A percentile compares a stretch with the other conserved stretches of the same genome.
These are phyloP conservation scores for Lathronympha strigana DNA, from an alignment of 2,888 invertebrate genomes.

Conservation along the genomic window DNA sequence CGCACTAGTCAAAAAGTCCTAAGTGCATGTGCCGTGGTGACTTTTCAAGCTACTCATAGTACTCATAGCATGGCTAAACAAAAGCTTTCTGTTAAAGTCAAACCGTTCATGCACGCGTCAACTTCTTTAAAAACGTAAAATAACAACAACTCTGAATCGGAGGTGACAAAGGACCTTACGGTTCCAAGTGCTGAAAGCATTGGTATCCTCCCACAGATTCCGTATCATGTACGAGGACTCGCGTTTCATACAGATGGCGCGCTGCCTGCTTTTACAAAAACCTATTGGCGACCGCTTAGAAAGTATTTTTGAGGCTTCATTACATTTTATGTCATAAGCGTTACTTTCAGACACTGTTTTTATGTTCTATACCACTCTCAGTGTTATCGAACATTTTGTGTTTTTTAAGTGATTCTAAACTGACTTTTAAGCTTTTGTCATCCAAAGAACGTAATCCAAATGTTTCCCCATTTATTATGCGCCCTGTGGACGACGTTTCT, in stretches of 20 bases:
- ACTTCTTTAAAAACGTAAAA: conserved; percentile 5
- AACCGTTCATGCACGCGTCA: conserved; percentile 1
- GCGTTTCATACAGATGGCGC: neutral
- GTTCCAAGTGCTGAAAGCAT: conserved; percentile 1
- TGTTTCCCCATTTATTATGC: too few species aligned
- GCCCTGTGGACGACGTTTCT: too few species aligned
- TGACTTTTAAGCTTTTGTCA: too few species aligned
- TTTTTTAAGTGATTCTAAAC: too few species aligned
- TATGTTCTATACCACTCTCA: too few species aligned
- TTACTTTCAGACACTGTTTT: too few species aligned
- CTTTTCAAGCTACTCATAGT: neutral
- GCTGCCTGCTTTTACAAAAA: neutral
- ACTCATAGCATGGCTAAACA: conserved; percentile 13
- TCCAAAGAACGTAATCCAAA: too few species aligned
- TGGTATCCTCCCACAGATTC: neutral
- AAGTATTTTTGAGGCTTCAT: too few species aligned
- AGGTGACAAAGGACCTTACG: conserved; percentile 18
- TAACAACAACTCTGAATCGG: neutral
- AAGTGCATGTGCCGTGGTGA: neutral
- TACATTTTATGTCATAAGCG: too few species aligned
- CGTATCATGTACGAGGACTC: neutral
- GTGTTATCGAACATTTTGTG: too few species aligned
- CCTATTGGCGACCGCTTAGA: too few species aligned
- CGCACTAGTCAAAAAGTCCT: conserved; percentile 4
- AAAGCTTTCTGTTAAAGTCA: conserved; percentile 32